These are phyloP conservation scores for Drosophila flavopinicola DNA, from an alignment of 2,888 invertebrate species.

Conservation along the genomic window DNA sequence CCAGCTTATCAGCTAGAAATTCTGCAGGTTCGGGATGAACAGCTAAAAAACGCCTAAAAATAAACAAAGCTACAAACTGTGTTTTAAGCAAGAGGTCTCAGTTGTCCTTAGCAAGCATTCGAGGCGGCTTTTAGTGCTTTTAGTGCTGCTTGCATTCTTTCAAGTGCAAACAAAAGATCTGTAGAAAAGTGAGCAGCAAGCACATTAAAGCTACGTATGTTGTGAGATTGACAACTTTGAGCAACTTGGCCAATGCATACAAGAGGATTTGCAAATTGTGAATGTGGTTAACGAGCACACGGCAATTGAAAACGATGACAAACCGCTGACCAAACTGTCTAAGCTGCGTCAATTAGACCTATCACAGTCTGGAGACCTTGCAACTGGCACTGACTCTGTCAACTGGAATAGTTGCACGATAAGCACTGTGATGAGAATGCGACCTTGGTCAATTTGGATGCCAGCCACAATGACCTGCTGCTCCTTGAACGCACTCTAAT, in stretches of 20 bases:
- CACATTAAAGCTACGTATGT: conserved; percentile 41
- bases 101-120: conserved; percentile 49
- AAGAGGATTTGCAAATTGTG: conserved; percentile 55
- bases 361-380: conserved; percentile 67
- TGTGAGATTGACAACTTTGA: conserved; percentile 57
- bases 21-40: not conserved
- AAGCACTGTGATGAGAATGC: conserved; percentile 57
- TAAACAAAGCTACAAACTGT: conserved; percentile 34
- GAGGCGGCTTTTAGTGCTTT: conserved; percentile 27
- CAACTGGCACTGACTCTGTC: no score
- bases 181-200: conserved; percentile 54
- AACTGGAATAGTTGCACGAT: conserved; percentile 59
- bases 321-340: conserved; percentile 32
- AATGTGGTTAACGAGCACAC: conserved; percentile 59
- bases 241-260: conserved; percentile 44
- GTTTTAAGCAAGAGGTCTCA: conserved; percentile 4
- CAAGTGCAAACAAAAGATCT: conserved; percentile 40
- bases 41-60: conserved; percentile 27
- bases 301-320: conserved; percentile 36
- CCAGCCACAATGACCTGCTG: conserved; percentile 73
- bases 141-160: conserved; percentile 1
- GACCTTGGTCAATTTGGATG: conserved; percentile 71
- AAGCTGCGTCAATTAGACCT: conserved; percentile 70
- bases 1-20: conserved; percentile 44
- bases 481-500: conserved; percentile 50